Evolutionary conservation across 2,113 vertebrate genomes (phyloP).

Genomic region (Xiphophorus couchianus): DNA sequence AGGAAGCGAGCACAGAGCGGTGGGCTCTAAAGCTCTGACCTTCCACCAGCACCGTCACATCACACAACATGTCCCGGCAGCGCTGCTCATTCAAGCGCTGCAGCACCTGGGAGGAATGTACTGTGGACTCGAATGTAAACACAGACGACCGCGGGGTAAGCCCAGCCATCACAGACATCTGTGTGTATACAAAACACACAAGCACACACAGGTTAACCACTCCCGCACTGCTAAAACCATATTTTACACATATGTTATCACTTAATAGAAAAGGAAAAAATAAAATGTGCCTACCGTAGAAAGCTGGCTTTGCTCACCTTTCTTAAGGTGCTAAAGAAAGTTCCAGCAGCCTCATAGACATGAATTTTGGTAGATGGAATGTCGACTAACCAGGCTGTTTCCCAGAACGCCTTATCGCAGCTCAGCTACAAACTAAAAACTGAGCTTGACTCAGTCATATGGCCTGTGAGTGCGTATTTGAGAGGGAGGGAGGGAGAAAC

Average conservation of each 20-base stretch:
- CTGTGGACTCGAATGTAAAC: constrained; percentile 81
- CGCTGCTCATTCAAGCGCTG: constrained; percentile 79
- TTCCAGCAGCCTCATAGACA: constrained; percentile 41
- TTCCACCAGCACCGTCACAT: constrained; percentile 88
- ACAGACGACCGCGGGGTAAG: constrained; percentile 69
- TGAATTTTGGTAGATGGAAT: constrained; percentile 60
- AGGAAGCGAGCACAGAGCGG: constrained; percentile 89
- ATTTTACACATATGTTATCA: too few relatives aligned
- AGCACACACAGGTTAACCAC: not conserved
- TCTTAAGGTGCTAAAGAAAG: constrained; percentile 31
- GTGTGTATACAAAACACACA: constrained; percentile 22
- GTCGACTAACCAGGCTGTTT: constrained; percentile 42
- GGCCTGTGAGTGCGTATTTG: constrained; percentile 52
- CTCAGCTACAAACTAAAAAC: constrained; percentile 63
- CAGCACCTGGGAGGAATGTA: constrained; percentile 78
- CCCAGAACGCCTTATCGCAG: constrained; percentile 62
- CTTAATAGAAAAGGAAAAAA: not conserved
- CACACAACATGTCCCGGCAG: constrained; percentile 75
- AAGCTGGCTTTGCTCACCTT: constrained; percentile 27
- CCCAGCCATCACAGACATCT: constrained; percentile 68
- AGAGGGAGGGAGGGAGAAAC: constrained; percentile 36
- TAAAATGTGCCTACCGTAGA: constrained; percentile 53
- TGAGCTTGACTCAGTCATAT: constrained; percentile 70
- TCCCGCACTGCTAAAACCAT: constrained; percentile 8
- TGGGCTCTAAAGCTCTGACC: constrained; percentile 90